Percentiles rank a stretch among this genome's conserved stretches.
Evolutionary conservation across 2,797 vertebrate species (phyloP).

Genomic region (Dipus sagitta): DNA sequence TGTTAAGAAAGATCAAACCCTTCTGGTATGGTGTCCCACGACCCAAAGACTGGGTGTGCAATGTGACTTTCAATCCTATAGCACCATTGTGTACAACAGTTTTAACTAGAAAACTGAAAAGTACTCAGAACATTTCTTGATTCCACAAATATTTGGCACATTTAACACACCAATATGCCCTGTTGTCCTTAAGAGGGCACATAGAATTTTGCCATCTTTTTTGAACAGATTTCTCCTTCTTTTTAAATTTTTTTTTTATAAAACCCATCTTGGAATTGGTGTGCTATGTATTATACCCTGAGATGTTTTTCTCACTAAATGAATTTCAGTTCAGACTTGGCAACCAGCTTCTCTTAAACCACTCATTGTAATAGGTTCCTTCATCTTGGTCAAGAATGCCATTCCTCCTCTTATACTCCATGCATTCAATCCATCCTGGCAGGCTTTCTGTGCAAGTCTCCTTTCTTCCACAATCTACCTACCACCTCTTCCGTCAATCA

Average conservation of each 20-base stretch:
- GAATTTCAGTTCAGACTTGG: neutral
- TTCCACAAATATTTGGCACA: neutral
- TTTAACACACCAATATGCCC: neutral
- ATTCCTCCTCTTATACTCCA: neutral
- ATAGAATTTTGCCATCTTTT: neutral
- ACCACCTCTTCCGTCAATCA: neutral
- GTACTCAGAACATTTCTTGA: neutral
- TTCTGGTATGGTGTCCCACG: neutral
- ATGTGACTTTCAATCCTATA: neutral
- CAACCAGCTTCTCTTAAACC: neutral
- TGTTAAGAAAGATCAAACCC: neutral
- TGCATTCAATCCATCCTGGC: neutral
- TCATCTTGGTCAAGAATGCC: neutral
- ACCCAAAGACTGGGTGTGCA: neutral
- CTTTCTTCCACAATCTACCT: neutral
- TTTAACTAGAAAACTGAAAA: neutral
- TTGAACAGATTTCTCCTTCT: neutral
- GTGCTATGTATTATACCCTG: neutral
- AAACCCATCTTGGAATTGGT: neutral
- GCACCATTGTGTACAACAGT: neutral
- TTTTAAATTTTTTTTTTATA: neutral
- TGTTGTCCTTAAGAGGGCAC: neutral
- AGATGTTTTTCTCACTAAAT: slow-evolving; percentile 48
- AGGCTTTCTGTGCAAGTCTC: neutral
- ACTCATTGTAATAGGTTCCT: neutral